Base-by-base conservation (phyloP, 2,888 invertebrate genomes). In the Melitaea athalia region DNA sequence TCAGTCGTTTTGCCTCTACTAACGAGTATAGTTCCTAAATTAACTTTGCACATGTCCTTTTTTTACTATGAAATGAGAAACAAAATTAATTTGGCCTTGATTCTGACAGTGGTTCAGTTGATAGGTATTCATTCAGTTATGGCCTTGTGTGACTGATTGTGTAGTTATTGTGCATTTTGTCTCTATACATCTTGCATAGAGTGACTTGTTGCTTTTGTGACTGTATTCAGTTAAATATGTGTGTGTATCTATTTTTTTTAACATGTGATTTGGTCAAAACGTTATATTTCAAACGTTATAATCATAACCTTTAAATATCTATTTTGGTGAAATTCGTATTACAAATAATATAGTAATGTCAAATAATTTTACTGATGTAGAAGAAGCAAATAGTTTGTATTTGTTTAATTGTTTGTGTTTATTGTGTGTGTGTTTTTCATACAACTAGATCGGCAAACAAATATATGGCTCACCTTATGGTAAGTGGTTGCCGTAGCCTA, bases 41-140 rank as follows among this genome's bases (percentile, higher is more conserved):
- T 53, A 50, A 62, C 6, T 49, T 17, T 50, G 4, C 38, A 7
- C 10, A 52, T 61, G 15, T 11, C 15, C 33, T 66, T 33, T 62
- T 69, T 77, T 64, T 74, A 24, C 72, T 75, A 73, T 74, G 68
- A 73, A 72, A 75, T 74, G 67, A 72, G 75, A 76, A 81, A 71
- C 75, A 78, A 84, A 81, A 87, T 85, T 83, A 78, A 76, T 73
- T 74, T 88, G 86, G 87, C 90, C 91, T 91, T 91, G 88, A 83
- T 85, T 86, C 76, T 89, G 88, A 87, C 87, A 87, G 87, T 91
- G 85, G 75, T 63, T 68, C 64, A 70, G 65, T 70, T 76, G 69
- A 74, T 73, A 72, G 69, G 73, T 66, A 71, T 71, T 74, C 63
- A 71, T 71, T 74, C 63, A 72, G 70, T 76, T 67, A 66, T 80